Percentiles rank a stretch among this genome's conserved stretches.
Evolutionary conservation across 2,888 invertebrate genomes (phyloP).

Genomic region (Ornithoptera priamus): DNA sequence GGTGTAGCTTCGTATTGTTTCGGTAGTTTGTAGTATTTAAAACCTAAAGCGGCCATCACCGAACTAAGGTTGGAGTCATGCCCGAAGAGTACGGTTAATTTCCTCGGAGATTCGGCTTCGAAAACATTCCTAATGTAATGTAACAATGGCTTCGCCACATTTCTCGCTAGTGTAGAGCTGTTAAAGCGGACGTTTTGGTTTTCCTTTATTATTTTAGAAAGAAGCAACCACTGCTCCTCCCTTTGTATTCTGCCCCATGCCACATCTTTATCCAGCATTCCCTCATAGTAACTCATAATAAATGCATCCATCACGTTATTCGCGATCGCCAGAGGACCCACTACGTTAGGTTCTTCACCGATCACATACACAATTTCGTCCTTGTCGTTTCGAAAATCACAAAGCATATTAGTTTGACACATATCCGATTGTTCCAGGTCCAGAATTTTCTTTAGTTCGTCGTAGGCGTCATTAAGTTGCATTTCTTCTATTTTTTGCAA

Average conservation of each 20-base stretch:
- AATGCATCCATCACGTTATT: constrained; percentile 56
- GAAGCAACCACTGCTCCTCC: constrained; percentile 47
- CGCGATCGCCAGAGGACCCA: constrained; percentile 50
- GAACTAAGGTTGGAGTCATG: constrained; percentile 63
- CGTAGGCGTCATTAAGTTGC: constrained; percentile 44
- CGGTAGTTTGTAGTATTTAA: constrained; percentile 47
- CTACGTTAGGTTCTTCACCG: constrained; percentile 51
- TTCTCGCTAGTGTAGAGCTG: constrained; percentile 43
- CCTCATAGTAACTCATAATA: constrained; percentile 65
- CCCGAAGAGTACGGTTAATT: constrained; percentile 54
- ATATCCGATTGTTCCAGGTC: constrained; percentile 50
- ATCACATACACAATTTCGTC: constrained; percentile 43
- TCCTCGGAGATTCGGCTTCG: constrained; percentile 36
- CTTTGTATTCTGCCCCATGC: constrained; percentile 59
- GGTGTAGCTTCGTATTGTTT: constrained; percentile 58
- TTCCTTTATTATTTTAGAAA: constrained; percentile 47
- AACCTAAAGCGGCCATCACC: constrained; percentile 47
- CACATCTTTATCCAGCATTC: constrained; percentile 47
- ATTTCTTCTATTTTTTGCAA: constrained; percentile 43
- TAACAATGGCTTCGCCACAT: constrained; percentile 50
- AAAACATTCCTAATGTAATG: constrained; percentile 47
- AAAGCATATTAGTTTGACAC: constrained; percentile 48
- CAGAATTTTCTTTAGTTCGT: constrained; percentile 49
- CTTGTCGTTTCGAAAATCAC: constrained; percentile 46
- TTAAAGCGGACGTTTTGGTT: constrained; percentile 59